phyloP scores from a whole-genome alignment of 2,888 invertebrate species.

The Papilio elwesi region DNA sequence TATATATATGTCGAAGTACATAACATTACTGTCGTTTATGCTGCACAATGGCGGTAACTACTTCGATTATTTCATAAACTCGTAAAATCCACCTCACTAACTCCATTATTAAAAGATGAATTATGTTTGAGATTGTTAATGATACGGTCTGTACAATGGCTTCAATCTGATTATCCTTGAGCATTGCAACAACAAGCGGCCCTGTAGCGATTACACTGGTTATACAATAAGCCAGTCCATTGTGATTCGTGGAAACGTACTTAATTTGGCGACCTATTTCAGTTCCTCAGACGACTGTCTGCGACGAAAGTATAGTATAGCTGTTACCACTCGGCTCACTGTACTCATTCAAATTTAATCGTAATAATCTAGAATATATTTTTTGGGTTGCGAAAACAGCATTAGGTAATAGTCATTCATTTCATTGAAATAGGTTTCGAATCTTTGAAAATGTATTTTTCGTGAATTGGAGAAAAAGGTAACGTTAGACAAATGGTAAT shows the following conservation, averaged over 20 bases:
- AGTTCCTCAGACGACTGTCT: conserved; percentile 20
- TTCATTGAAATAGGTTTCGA: too few species aligned
- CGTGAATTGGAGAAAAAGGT: too few species aligned
- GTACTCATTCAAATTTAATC: conserved; percentile 25
- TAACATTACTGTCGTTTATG: too few species aligned
- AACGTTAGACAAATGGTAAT: too few species aligned
- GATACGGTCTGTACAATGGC: neutral
- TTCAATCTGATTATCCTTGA: conserved; percentile 20
- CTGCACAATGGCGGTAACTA: too few species aligned
- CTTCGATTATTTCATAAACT: too few species aligned
- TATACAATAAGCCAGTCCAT: conserved; percentile 20
- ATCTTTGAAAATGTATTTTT: too few species aligned
- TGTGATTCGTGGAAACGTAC: conserved; percentile 24
- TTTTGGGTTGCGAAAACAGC: conserved; percentile 2
- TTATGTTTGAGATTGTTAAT: too few species aligned
- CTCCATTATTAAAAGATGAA: too few species aligned
- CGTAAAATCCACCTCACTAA: too few species aligned
- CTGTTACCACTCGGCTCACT: conserved; percentile 13
- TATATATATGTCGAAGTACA: too few species aligned
- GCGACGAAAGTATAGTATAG: conserved; percentile 13
- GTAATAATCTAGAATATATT: conserved; percentile 4
- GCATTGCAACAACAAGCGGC: neutral
- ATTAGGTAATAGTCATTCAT: neutral
- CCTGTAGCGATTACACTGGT: conserved; percentile 8
- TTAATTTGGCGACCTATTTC: conserved; percentile 31